A percentile compares a stretch with the other conserved stretches of the same genome.
Evolutionary conservation across 2,888 invertebrate species (phyloP).

Genomic region (Drosophila tanythrix): DNA sequence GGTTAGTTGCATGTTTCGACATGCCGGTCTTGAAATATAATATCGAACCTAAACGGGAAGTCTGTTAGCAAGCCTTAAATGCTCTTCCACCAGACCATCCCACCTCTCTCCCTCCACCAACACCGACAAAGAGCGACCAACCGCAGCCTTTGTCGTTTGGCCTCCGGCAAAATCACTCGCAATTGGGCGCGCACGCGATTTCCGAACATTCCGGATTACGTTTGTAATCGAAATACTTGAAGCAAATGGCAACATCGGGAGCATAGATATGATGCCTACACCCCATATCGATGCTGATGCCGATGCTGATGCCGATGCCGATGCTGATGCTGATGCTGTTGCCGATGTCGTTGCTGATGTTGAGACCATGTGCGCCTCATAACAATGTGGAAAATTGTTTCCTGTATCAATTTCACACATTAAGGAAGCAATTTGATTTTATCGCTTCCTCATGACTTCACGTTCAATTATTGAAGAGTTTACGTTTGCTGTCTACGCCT

Average conservation of each 20-base stretch:
- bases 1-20: conserved; percentile 42
- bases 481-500: conserved; percentile 71
- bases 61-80: conserved; percentile 61
- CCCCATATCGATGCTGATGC: conserved; percentile 30
- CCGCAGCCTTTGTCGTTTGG: conserved; percentile 35
- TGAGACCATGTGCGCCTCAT: conserved; percentile 76
- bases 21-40: conserved; percentile 67
- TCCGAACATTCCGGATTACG: conserved; percentile 53
- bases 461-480: conserved; percentile 83
- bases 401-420: conserved; percentile 85
- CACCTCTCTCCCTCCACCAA: background rate
- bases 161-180: conserved; percentile 55
- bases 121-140: background rate
- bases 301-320: background rate
- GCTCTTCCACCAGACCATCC: background rate
- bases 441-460: conserved; percentile 83
- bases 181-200: conserved; percentile 57
- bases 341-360: conserved; percentile 20
- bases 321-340: conserved; percentile 23
- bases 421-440: conserved; percentile 85
- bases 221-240: conserved; percentile 68
- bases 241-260: conserved; percentile 46
- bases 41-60: conserved; percentile 58
- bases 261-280: conserved; percentile 43
- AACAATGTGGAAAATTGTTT: conserved; percentile 84